Percentiles rank a stretch among this genome's conserved stretches.
Conservation (phyloP, 2,888 invertebrate species). For the Leucozona laternaria region DNA sequence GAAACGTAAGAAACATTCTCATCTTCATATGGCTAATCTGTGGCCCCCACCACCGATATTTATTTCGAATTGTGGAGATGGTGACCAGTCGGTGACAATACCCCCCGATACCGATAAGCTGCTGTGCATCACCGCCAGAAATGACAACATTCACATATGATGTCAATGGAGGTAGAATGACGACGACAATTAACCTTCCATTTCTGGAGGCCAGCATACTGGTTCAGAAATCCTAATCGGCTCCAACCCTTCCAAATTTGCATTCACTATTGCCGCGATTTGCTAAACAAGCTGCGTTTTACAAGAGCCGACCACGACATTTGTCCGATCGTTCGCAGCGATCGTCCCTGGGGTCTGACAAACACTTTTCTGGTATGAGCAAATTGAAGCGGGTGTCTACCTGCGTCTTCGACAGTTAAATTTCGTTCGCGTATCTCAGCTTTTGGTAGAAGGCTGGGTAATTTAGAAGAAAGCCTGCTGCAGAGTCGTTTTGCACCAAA, state of each 20-base stretch:
- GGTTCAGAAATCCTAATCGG: constrained; percentile 83
- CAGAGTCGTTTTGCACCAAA: constrained; percentile 97
- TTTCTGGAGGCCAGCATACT: constrained; percentile 77
- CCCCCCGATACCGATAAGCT: constrained; percentile 75
- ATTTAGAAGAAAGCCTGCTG: constrained; percentile 97
- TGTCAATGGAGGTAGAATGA: constrained; percentile 41
- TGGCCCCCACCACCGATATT: constrained; percentile 49
- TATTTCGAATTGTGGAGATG: constrained; percentile 49
- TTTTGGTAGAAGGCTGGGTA: constrained; percentile 86
- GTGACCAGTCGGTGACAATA: constrained; percentile 14
- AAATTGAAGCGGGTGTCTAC: constrained; percentile 81
- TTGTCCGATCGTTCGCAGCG: constrained; percentile 83
- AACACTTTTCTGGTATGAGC: constrained; percentile 83
- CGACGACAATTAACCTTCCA: constrained; percentile 66
- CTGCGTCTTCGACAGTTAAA: constrained; percentile 82
- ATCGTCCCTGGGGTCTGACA: constrained; percentile 83
- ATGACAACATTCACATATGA: constrained; percentile 64
- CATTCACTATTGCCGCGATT: constrained; percentile 83
- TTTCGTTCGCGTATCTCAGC: constrained; percentile 78
- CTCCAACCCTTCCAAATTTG: constrained; percentile 83
- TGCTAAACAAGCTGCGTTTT: constrained; percentile 82
- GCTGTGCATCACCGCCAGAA: constrained; percentile 52
- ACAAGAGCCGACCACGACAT: constrained; percentile 83
- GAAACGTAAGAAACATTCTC: too few relatives aligned
- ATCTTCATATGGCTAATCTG: too few relatives aligned